phyloP scores from a whole-genome alignment of 2,888 invertebrate species.

The Abscondita cerata region DNA sequence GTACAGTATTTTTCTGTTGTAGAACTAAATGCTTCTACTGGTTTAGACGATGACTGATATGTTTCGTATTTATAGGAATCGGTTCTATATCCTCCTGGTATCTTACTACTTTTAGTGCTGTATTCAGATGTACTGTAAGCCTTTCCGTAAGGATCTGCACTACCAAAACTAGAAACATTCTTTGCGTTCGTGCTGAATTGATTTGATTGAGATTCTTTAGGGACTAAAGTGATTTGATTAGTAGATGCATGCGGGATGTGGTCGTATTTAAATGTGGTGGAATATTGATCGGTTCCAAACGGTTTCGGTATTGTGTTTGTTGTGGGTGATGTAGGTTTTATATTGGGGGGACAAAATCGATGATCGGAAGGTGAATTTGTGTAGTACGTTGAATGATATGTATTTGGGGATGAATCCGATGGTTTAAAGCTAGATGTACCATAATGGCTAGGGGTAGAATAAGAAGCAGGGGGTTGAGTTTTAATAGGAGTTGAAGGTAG shows the following conservation, averaged over 20 bases:
- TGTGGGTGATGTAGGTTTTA: constrained; percentile 35
- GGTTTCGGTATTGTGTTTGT: constrained; percentile 32
- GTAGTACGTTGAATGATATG: constrained; percentile 18
- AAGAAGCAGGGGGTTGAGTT: constrained; percentile 1
- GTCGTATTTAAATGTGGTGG: constrained; percentile 32
- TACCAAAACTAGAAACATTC: constrained; percentile 11
- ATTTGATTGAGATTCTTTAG: constrained; percentile 12
- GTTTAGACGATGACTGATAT: constrained; percentile 52
- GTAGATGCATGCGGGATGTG: constrained; percentile 3
- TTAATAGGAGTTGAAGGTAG: constrained; percentile 19
- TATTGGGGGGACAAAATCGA: constrained; percentile 35
- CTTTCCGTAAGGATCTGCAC: constrained; percentile 35
- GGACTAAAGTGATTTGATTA: neutral
- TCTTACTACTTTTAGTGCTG: constrained; percentile 53
- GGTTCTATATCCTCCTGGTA: constrained; percentile 55
- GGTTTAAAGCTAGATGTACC: constrained; percentile 29
- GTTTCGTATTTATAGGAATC: constrained; percentile 55
- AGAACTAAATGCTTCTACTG: constrained; percentile 45
- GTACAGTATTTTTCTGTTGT: constrained; percentile 55
- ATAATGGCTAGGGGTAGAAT: constrained; percentile 4
- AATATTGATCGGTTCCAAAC: constrained; percentile 17
- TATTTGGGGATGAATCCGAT: constrained; percentile 20
- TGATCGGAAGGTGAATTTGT: constrained; percentile 28
- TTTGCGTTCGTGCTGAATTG: constrained; percentile 4
- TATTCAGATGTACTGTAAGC: constrained; percentile 54